Conservation (phyloP, 1,140 invertebrate genomes). For the Chelonus insularis region DNA sequence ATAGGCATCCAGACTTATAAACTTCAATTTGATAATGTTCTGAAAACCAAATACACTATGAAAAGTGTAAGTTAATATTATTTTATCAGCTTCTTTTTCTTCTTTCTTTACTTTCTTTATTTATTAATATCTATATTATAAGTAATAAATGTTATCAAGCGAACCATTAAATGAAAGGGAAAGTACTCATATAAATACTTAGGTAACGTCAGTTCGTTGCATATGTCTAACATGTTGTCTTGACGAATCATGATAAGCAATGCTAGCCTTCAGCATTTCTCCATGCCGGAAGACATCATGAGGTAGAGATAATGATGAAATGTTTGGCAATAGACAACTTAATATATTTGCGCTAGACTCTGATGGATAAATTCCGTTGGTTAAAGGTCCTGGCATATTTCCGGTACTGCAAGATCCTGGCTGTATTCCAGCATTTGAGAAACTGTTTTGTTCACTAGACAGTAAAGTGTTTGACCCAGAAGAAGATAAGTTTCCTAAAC, state of each 20-base stretch:
- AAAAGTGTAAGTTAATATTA: too few species aligned
- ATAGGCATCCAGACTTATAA: too few species aligned
- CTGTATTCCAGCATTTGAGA: slow-evolving; percentile 19
- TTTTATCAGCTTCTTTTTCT: too few species aligned
- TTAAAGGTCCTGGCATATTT: slow-evolving; percentile 34
- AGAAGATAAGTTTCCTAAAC: slow-evolving; percentile 37
- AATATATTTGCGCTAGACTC: slow-evolving; percentile 44
- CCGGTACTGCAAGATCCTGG: slow-evolving; percentile 29
- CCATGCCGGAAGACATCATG: slow-evolving; percentile 47
- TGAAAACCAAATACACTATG: too few species aligned
- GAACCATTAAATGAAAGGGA: too few species aligned
- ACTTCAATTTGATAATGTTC: too few species aligned
- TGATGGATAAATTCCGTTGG: slow-evolving; percentile 43
- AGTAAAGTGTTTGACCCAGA: slow-evolving; percentile 32
- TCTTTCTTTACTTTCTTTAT: too few species aligned
- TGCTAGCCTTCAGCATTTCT: slow-evolving; percentile 45
- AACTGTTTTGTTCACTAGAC: slow-evolving; percentile 31
- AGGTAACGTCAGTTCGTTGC: slow-evolving; percentile 44
- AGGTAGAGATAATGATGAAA: slow-evolving; percentile 40
- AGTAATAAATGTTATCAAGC: too few species aligned
- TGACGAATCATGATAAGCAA: slow-evolving; percentile 44
- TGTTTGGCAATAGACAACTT: slow-evolving; percentile 42
- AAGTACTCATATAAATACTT: slow-evolving; percentile 14
- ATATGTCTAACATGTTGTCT: slow-evolving; percentile 41
- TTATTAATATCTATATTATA: too few species aligned